Evolutionary conservation across 1,140 invertebrate species (phyloP).

Genomic region (Sitodiplosis mosellana): DNA sequence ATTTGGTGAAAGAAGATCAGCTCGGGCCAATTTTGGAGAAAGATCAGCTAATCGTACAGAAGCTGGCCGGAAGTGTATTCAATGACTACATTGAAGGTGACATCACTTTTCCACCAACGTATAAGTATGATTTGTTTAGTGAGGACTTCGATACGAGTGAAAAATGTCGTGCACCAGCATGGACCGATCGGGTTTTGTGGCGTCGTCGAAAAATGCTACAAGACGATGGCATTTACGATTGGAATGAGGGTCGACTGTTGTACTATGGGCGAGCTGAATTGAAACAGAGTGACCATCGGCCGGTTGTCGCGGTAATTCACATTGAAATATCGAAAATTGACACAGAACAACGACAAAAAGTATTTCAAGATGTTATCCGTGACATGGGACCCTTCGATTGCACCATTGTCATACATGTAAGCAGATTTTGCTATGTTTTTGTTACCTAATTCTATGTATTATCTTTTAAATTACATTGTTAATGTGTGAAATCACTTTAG

Average conservation of each 20-base stretch:
- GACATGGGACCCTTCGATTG: constrained; percentile 87
- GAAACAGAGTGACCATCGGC: constrained; percentile 95
- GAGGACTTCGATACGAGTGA: constrained; percentile 99
- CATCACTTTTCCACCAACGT: constrained; percentile 88
- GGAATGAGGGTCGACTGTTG: constrained; percentile 60
- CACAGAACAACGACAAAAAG: constrained; percentile 44
- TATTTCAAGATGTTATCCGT: constrained; percentile 70
- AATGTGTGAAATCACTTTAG: background rate
- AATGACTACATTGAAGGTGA: constrained; percentile 85
- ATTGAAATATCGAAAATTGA: constrained; percentile 68
- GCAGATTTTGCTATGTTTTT: constrained; percentile 6
- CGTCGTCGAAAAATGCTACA: constrained; percentile 52
- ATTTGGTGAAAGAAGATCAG: constrained; percentile 60
- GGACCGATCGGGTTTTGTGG: constrained; percentile 94
- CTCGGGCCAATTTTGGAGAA: constrained; percentile 56
- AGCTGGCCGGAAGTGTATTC: constrained; percentile 74
- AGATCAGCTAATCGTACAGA: constrained; percentile 79
- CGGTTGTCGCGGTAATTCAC: constrained; percentile 79
- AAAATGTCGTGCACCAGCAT: constrained; percentile 90
- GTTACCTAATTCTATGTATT: background rate
- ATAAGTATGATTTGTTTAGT: constrained; percentile 98
- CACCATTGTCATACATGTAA: constrained; percentile 66
- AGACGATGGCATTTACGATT: constrained; percentile 38
- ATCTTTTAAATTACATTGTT: background rate
- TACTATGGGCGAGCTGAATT: constrained; percentile 86